Base-by-base conservation (phyloP, 2,797 vertebrate genomes). In the Notolabrus celidotus region DNA sequence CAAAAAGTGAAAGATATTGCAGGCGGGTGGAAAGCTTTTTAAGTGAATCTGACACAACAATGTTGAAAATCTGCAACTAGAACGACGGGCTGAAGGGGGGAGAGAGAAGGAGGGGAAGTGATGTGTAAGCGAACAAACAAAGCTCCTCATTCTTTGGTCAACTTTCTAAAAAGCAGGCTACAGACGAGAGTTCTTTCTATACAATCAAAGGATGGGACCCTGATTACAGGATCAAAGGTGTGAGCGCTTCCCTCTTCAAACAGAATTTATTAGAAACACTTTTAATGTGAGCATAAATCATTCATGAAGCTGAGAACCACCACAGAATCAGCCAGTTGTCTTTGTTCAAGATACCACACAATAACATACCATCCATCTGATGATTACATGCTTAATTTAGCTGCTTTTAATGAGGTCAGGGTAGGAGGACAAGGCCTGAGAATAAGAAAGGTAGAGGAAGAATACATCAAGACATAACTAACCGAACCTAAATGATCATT, bases 201-300 rank as follows among this genome's bases (percentile, higher is more conserved):
- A 22, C 15, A 31, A 55, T 81, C 38, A 20, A 39, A 74, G 25
- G 73, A 61, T 64, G 16, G 43, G 29, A 71, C 53, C 5, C 36
- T 71, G 56, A 83, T 83, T 65, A 45, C 34, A 19, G 60, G 74
- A 86, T 88, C 76, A 83, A 82, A 86, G 75, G 70, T 71, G 43
- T 62, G 39, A 17, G 54, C 68, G 38, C 1, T 19, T 49, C 55
- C 41, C 36, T 46, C 61, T 82, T 47, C 52, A 77, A 81, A 68
- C 55, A 45, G 55, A 79, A 84, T 67, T 42, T 38, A 67, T 74
- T 51, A 52, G 23, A 43, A 60, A 71, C 14, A 56, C 69, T 65
- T 71, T 4, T 64, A 74, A 85, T 45, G 56, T 10, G 7, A 64
- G 5, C 29, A 83, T 85, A 51, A 74, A 82, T 83, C 46, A 83